Percentiles rank a stretch among this genome's conserved stretches.
phyloP scores from a whole-genome alignment of 2,797 vertebrate species.

The Rachycentron canadum region DNA sequence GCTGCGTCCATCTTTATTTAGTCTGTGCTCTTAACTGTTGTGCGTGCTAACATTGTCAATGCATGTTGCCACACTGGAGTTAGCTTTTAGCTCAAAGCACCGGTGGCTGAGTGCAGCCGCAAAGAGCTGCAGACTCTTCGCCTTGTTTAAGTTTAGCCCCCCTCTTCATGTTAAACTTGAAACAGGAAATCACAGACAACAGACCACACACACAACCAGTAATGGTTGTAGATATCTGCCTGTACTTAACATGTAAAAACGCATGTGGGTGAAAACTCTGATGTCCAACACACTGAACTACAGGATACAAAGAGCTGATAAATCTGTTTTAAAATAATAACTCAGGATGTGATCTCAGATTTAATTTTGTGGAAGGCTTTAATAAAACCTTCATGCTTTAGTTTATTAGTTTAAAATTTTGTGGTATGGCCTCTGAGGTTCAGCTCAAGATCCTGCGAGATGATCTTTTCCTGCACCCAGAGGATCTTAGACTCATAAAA shows the following conservation, averaged over 20 bases:
- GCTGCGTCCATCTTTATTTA: too few species aligned
- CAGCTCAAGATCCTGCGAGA: not conserved
- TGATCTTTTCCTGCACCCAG: not conserved
- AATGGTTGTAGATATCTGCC: not conserved
- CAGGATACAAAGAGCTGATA: too few species aligned
- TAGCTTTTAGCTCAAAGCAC: too few species aligned
- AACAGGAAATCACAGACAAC: not conserved
- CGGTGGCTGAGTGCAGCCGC: too few species aligned
- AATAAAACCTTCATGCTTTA: too few species aligned
- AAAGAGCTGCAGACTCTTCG: not conserved
- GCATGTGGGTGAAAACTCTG: too few species aligned
- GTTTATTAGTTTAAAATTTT: not conserved
- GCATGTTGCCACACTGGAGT: too few species aligned
- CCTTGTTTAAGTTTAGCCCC: not conserved
- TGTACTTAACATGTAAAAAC: not conserved
- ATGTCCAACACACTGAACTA: too few species aligned
- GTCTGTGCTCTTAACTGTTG: too few species aligned
- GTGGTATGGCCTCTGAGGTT: not conserved
- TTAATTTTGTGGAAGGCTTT: not conserved
- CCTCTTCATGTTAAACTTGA: not conserved
- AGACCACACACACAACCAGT: slow-evolving; percentile 5
- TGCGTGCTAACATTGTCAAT: too few species aligned
- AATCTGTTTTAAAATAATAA: too few species aligned
- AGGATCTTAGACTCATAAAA: not conserved
- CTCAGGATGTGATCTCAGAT: too few species aligned